Percentiles rank a stretch among this genome's conserved stretches.
These are phyloP conservation scores for Clamator glandarius DNA, from an alignment of 2,797 vertebrate genomes.

Conservation along the genomic window DNA sequence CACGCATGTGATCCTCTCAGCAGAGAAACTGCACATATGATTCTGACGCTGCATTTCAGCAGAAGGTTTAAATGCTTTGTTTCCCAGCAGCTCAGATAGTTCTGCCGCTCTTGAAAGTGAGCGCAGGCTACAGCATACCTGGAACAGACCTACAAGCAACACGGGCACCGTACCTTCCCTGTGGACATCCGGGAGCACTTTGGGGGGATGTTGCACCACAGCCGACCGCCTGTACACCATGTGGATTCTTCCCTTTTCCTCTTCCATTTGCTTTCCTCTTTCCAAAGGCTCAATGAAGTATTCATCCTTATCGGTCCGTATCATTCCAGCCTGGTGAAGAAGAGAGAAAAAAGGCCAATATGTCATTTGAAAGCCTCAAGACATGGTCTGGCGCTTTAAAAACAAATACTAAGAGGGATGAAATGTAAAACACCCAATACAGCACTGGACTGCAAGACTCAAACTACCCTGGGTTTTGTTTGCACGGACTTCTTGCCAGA, in stretches of 20 bases:
- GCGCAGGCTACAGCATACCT: not conserved
- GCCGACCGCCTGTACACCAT: constrained; percentile 93
- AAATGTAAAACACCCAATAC: not conserved
- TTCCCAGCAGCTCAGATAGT: not conserved
- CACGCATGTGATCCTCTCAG: not conserved
- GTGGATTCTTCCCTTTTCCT: constrained; percentile 91
- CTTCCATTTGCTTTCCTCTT: constrained; percentile 90
- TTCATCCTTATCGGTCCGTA: constrained; percentile 91
- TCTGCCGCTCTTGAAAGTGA: not conserved
- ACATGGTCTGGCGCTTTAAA: not conserved
- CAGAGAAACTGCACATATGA: not conserved
- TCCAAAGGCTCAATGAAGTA: constrained; percentile 98
- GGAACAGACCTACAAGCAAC: not conserved
- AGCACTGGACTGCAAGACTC: not conserved
- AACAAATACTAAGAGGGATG: not conserved
- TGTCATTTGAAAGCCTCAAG: not conserved
- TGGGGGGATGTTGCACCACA: constrained; percentile 67
- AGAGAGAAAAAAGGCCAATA: not conserved
- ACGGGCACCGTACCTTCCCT: constrained; percentile 57
- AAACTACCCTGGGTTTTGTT: not conserved
- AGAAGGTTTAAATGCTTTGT: not conserved
- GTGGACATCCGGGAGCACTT: constrained; percentile 80
- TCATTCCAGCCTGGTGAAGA: constrained; percentile 91
- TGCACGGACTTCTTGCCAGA: not conserved
- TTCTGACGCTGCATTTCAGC: not conserved